These are phyloP conservation scores for Hypomesus transpacificus DNA, from an alignment of 2,113 vertebrate species.

Conservation along the genomic window DNA sequence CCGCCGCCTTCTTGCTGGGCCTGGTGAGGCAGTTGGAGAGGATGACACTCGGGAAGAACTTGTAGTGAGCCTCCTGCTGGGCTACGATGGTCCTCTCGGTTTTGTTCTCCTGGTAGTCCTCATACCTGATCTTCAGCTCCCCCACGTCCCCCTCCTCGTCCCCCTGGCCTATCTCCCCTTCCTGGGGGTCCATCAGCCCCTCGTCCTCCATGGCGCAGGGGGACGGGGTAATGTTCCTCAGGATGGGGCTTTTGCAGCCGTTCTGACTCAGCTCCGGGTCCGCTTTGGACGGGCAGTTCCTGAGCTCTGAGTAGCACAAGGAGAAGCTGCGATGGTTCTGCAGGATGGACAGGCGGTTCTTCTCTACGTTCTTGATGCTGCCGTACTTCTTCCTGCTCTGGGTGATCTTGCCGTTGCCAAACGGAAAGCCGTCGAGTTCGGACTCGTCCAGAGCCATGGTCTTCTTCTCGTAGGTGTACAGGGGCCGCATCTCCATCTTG, in stretches of 20 bases:
- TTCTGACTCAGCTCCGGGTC: constrained; percentile 79
- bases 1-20: constrained; percentile 74
- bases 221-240: constrained; percentile 52
- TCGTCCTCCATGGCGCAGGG: constrained; percentile 51
- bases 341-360: constrained; percentile 72
- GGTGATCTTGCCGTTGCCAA: constrained; percentile 77
- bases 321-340: constrained; percentile 82
- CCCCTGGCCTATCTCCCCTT: constrained; percentile 62
- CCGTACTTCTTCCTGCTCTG: constrained; percentile 83
- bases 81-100: constrained; percentile 86
- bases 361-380: constrained; percentile 86
- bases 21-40: constrained; percentile 95
- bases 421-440: constrained; percentile 78
- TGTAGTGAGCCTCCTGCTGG: constrained; percentile 96
- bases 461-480: constrained; percentile 81
- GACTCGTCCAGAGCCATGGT: constrained; percentile 70
- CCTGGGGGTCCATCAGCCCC: constrained; percentile 42
- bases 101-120: constrained; percentile 97
- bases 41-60: constrained; percentile 97
- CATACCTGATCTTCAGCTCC: constrained; percentile 95
- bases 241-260: constrained; percentile 65
- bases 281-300: constrained; percentile 78
- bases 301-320: constrained; percentile 77
- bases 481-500: constrained; percentile 75
- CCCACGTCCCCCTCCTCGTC: constrained; percentile 83